A percentile compares a stretch with the other conserved stretches of the same genome.
phyloP scores from a whole-genome alignment of 2,888 invertebrate species.

The Fragum fragum region DNA sequence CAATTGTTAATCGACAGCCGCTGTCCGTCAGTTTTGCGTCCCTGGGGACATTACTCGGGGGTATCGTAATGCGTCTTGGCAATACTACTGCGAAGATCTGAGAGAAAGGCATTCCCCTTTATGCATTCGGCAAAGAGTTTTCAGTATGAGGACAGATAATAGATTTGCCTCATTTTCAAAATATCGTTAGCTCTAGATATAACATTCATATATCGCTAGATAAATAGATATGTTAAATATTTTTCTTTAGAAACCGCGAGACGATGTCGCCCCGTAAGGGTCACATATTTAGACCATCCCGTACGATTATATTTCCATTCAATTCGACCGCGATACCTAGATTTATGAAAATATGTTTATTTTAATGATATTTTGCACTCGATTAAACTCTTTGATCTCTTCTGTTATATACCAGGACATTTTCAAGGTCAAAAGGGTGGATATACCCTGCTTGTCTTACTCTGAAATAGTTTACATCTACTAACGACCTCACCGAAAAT shows the following conservation, averaged over 20 bases:
- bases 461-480: too few relatives aligned
- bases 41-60: too few relatives aligned
- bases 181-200: constrained; percentile 28
- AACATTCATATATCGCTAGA: constrained; percentile 36
- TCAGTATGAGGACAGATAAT: constrained; percentile 21
- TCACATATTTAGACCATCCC: constrained; percentile 10
- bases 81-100: too few relatives aligned
- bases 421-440: not conserved
- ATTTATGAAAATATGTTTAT: not conserved
- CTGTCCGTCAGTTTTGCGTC: too few relatives aligned
- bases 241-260: constrained; percentile 23
- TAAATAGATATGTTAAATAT: constrained; percentile 36
- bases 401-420: not conserved
- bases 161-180: constrained; percentile 22
- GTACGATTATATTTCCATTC: not conserved
- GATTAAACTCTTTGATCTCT: not conserved
- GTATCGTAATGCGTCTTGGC: too few relatives aligned
- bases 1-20: too few relatives aligned
- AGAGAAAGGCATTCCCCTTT: too few relatives aligned
- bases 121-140: too few relatives aligned
- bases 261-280: constrained; percentile 11
- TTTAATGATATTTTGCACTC: constrained; percentile 3
- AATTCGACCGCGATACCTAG: not conserved
- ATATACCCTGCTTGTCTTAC: too few relatives aligned
- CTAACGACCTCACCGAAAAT: too few relatives aligned